Evolutionary conservation across 2,113 vertebrate species (phyloP), one percentile per base, ranked within the genome.

Genomic region (Semnornis frantzii): DNA sequence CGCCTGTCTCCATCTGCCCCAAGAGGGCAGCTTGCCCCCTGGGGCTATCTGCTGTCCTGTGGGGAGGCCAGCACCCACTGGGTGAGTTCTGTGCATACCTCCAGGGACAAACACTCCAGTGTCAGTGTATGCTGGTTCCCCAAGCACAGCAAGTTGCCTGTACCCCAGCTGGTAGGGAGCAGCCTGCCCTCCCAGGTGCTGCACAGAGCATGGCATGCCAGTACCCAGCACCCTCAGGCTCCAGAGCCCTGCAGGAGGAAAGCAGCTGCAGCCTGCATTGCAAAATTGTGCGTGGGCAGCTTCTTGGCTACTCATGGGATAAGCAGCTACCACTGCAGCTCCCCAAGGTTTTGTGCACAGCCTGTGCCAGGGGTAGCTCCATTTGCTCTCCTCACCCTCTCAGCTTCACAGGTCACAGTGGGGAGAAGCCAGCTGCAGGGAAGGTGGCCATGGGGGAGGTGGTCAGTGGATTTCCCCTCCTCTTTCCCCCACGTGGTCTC

Each of bases 321-420:
- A 88, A 88, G 81, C 79, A 94, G 87, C 93, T 91, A 92, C 93
- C 74, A 91, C 94, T 91, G 87, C 82, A 84, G 64, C 74, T 95
- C 87, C 68, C 81, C 15, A 58, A 69, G 72, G 68, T 87, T 85
- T 77, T 4, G 16, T 86, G 88, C 87, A 91, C 94, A 94, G 65
- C 59, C 70, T 54, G 19, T 82, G 87, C 89, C 91, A 93, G 65
- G 34, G 75, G 69, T 85, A 94, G 69, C 85, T 91, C 85, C 69
- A 78, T 85, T 85, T 91, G 44, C 72, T 80, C 12, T 75, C 82
- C 62, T 95, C 62, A 48, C 31, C 60, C 83, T 65, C 66, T 80
- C 34, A 0, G 71, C 64, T 92, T 66, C 72, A 33, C 20, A 21
- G 34, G 75, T 54, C 69, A 54, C 0, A 13, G 25, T 71, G 57